Evolutionary conservation across 2,888 invertebrate species (phyloP).

Genomic region (Metalampra italica): DNA sequence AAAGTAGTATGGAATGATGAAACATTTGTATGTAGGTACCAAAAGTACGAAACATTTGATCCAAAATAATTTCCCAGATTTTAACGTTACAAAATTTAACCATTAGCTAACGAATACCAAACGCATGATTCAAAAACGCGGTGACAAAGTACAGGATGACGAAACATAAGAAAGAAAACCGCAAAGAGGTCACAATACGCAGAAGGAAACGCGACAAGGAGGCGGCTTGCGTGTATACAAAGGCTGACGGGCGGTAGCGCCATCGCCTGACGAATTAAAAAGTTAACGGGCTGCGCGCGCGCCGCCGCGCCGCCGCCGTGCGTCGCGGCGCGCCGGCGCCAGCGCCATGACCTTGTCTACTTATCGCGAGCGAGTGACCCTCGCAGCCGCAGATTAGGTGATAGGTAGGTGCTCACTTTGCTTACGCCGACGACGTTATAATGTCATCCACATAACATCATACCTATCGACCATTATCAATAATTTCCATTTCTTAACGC

Average conservation of each 20-base stretch:
- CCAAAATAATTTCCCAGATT: no score
- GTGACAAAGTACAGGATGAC: neutral
- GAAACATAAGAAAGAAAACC: constrained; percentile 8
- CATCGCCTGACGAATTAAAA: constrained; percentile 69
- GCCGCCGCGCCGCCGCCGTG: constrained; percentile 33
- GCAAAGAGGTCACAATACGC: constrained; percentile 22
- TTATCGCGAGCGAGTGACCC: constrained; percentile 72
- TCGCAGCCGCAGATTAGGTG: constrained; percentile 61
- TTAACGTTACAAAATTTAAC: no score
- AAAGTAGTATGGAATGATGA: no score
- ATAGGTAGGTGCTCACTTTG: constrained; percentile 39
- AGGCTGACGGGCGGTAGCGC: constrained; percentile 51
- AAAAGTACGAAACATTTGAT: no score
- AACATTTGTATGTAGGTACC: no score
- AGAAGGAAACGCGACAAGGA: constrained; percentile 25
- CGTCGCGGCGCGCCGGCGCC: constrained; percentile 66
- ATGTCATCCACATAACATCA: constrained; percentile 6
- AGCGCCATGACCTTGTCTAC: constrained; percentile 73
- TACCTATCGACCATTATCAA: neutral
- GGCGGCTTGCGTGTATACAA: constrained; percentile 44
- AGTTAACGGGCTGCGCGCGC: constrained; percentile 65
- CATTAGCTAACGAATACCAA: neutral
- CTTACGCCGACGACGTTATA: constrained; percentile 27
- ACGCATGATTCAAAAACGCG: neutral
- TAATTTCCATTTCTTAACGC: neutral